Evolutionary conservation across 2,888 invertebrate species (phyloP).

Genomic region (Cenopis cana): DNA sequence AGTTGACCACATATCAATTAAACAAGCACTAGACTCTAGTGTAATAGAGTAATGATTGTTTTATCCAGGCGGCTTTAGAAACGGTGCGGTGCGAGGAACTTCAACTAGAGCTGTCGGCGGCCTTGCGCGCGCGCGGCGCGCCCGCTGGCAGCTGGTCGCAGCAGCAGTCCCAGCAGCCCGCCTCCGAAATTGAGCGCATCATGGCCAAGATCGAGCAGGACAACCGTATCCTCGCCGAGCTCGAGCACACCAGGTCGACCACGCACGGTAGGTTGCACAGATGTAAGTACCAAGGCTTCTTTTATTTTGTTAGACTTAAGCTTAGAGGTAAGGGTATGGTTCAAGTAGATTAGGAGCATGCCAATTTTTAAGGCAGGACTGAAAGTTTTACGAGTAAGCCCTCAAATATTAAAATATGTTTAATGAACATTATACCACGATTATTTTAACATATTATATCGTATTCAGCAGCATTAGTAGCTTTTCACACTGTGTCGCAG

Average conservation of each 20-base stretch:
- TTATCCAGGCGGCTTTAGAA: constrained; percentile 86
- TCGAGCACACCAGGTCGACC: constrained; percentile 92
- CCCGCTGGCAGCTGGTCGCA: constrained; percentile 70
- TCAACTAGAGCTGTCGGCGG: constrained; percentile 92
- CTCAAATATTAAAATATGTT: no score
- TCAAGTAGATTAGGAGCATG: constrained; percentile 17
- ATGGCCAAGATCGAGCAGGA: constrained; percentile 98
- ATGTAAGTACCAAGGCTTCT: constrained; percentile 38
- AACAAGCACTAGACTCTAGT: no score
- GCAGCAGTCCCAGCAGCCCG: constrained; percentile 72
- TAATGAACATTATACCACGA: no score
- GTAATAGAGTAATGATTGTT: neutral
- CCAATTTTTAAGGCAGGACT: neutral
- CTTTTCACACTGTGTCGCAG: no score
- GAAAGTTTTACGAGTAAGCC: no score
- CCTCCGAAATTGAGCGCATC: constrained; percentile 95
- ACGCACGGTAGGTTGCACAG: constrained; percentile 81
- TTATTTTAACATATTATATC: no score
- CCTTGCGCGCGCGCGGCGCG: constrained; percentile 82
- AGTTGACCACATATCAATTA: neutral
- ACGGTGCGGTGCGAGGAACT: constrained; percentile 94
- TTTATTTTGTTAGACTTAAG: constrained; percentile 43
- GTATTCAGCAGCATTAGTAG: no score
- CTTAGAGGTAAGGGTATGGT: constrained; percentile 31
- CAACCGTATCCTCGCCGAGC: constrained; percentile 94